Conservation (phyloP, 2,888 invertebrate genomes). For the Eurytoma californica region DNA sequence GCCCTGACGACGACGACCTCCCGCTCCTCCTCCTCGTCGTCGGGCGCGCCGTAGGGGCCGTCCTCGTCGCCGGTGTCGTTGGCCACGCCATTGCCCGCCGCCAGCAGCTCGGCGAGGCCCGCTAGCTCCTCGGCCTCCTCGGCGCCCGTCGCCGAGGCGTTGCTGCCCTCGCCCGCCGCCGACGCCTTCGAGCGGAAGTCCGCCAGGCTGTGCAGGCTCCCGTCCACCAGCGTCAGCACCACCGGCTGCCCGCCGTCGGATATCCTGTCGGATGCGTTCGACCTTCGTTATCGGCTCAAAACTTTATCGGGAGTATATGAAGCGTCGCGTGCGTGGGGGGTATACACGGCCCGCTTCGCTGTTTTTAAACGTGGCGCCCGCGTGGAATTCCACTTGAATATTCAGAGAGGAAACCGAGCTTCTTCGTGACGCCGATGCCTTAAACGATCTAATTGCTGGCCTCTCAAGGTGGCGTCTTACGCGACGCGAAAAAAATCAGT, state of each 20-base stretch:
- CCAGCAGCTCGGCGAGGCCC: not conserved
- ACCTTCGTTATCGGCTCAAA: too few relatives aligned
- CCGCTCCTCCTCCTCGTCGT: conserved; percentile 44
- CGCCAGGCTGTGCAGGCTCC: conserved; percentile 77
- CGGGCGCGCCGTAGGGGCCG: conserved; percentile 17
- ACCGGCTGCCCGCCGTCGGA: conserved; percentile 80
- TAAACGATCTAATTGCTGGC: not conserved
- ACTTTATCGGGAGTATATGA: too few relatives aligned
- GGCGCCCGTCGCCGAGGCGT: not conserved
- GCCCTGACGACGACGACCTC: conserved; percentile 67
- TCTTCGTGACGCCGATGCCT: too few relatives aligned
- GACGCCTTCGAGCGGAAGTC: conserved; percentile 75
- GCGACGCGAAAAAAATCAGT: too few relatives aligned
- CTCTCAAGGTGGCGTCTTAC: not conserved
- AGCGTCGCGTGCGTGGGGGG: not conserved
- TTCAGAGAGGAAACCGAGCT: too few relatives aligned
- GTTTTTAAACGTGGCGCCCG: not conserved
- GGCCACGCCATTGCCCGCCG: not conserved
- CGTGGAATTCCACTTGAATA: too few relatives aligned
- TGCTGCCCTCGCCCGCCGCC: conserved; percentile 43
- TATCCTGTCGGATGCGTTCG: conserved; percentile 75
- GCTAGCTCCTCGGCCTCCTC: not conserved
- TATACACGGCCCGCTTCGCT: not conserved
- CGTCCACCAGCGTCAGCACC: conserved; percentile 80
- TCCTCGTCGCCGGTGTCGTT: conserved; percentile 47